These are phyloP conservation scores for Hyles vespertilio DNA, from an alignment of 1,140 invertebrate genomes.

Conservation along the genomic window DNA sequence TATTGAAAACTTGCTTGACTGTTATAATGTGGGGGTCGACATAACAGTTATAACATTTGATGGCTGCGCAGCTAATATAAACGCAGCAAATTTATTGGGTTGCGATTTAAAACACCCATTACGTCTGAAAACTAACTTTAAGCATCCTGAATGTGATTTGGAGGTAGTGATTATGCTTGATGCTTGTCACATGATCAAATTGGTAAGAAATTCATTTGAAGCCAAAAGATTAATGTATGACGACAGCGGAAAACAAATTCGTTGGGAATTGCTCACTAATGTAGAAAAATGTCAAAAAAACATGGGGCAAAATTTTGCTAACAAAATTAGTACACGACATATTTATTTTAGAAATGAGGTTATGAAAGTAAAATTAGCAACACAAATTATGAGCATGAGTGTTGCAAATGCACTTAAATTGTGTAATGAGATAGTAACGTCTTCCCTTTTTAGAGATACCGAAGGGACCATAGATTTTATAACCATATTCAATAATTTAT, in stretches of 20 bases:
- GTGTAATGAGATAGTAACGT: slow-evolving; percentile 16
- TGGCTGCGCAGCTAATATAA: slow-evolving; percentile 30
- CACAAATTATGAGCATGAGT: slow-evolving; percentile 22
- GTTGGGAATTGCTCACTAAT: slow-evolving; percentile 20
- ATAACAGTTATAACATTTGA: slow-evolving; percentile 31
- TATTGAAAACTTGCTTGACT: slow-evolving; percentile 32
- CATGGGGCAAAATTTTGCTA: slow-evolving; percentile 20
- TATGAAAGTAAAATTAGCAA: slow-evolving; percentile 32
- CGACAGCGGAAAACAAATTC: slow-evolving; percentile 12
- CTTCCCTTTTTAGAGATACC: slow-evolving; percentile 17
- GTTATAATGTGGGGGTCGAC: slow-evolving; percentile 26
- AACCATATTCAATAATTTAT: slow-evolving; percentile 24
- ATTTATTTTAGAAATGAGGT: slow-evolving; percentile 26
- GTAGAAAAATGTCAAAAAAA: slow-evolving; percentile 24
- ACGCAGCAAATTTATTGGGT: slow-evolving; percentile 18
- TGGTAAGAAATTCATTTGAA: slow-evolving; percentile 28
- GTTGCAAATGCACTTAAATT: slow-evolving; percentile 21
- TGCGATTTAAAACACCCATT: slow-evolving; percentile 15
- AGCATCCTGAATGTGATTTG: slow-evolving; percentile 37
- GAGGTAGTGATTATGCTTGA: too few relatives aligned
- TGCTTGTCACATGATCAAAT: slow-evolving; percentile 59
- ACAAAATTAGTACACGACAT: slow-evolving; percentile 25
- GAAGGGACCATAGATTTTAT: slow-evolving; percentile 25
- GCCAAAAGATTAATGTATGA: slow-evolving; percentile 24
- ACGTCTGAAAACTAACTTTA: slow-evolving; percentile 38